A percentile compares a stretch with the other conserved stretches of the same genome.
Evolutionary conservation across 2,797 vertebrate genomes (phyloP).

Genomic region (Squalus acanthias): DNA sequence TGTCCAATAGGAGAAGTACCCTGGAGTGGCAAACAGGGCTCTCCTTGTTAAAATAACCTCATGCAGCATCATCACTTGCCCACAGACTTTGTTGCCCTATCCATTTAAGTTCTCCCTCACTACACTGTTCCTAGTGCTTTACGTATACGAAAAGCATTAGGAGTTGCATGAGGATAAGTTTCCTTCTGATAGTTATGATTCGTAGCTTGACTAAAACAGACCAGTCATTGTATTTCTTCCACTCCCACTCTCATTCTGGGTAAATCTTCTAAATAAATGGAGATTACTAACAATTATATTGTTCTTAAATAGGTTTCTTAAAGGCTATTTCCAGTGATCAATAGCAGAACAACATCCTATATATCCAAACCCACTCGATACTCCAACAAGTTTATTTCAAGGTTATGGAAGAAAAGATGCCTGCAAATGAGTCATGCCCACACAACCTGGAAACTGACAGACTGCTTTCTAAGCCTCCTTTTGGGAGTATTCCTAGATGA

Average conservation of each 20-base stretch:
- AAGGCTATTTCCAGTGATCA: not conserved
- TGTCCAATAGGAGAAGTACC: not conserved
- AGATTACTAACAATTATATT: not conserved
- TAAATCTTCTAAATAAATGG: not conserved
- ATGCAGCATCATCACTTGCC: not conserved
- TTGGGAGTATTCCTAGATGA: no score
- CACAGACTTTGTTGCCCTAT: not conserved
- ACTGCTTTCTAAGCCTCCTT: no score
- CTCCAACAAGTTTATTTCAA: not conserved
- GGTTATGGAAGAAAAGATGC: not conserved
- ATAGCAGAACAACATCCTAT: no score
- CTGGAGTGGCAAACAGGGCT: not conserved
- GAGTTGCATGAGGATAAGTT: not conserved
- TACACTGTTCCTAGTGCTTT: not conserved
- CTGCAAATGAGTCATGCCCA: not conserved
- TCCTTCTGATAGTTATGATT: not conserved
- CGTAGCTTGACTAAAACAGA: not conserved
- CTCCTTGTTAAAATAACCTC: not conserved
- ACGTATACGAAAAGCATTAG: no score
- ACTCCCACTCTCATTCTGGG: not conserved
- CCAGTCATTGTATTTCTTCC: not conserved
- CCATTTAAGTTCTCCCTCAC: not conserved
- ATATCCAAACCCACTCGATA: no score
- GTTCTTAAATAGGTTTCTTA: not conserved
- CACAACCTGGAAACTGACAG: no score